Conservation (phyloP, 2,797 vertebrate genomes). For the Buphagus erythrorhynchus region DNA sequence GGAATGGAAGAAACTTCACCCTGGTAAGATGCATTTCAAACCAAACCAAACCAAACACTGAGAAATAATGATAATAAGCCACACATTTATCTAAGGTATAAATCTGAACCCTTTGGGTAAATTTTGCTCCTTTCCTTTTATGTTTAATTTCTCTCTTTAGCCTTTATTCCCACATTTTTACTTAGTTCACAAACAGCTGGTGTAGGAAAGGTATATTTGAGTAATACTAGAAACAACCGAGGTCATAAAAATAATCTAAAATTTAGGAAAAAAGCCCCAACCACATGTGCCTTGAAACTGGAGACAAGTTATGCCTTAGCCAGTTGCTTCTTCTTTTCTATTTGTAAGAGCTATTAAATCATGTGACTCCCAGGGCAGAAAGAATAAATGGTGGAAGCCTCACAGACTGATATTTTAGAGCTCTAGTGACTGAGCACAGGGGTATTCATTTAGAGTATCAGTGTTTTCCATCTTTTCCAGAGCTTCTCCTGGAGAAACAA, state of each 20-base stretch:
- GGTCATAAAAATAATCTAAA: background rate
- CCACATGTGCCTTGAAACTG: background rate
- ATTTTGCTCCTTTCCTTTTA: background rate
- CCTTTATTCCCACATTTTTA: background rate
- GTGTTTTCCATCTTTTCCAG: background rate
- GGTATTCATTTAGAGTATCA: background rate
- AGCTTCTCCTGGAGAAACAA: background rate
- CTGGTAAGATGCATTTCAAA: background rate
- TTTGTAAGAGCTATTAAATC: background rate
- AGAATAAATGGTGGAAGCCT: background rate
- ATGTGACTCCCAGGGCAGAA: background rate
- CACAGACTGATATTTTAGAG: background rate
- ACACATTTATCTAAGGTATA: background rate
- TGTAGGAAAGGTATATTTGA: background rate
- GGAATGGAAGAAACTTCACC: background rate
- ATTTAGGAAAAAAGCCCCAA: background rate
- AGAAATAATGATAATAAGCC: background rate
- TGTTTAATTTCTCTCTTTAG: background rate
- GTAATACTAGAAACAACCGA: background rate
- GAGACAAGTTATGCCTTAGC: background rate
- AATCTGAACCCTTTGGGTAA: background rate
- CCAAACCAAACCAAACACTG: background rate
- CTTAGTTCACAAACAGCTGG: background rate
- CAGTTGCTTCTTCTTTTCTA: background rate
- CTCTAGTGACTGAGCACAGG: background rate